A percentile compares a stretch with the other conserved stretches of the same genome.
These are phyloP conservation scores for Plagiodera versicolora DNA, from an alignment of 2,888 invertebrate genomes.

Conservation along the genomic window DNA sequence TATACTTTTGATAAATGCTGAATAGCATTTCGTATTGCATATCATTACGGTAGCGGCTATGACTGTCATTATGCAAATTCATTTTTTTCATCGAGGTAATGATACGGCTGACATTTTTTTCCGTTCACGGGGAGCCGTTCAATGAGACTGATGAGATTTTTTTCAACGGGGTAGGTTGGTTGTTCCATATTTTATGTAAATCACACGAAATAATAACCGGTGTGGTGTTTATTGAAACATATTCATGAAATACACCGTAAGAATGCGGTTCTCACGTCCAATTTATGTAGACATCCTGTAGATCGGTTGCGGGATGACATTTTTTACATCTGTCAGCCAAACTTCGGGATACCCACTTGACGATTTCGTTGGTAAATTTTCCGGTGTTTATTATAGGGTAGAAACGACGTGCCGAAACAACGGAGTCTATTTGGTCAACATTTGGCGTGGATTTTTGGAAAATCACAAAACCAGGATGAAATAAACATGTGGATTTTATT, in stretches of 20 bases:
- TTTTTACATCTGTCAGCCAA: constrained; percentile 9
- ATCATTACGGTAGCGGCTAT: constrained; percentile 21
- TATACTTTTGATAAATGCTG: constrained; percentile 17
- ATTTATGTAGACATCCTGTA: too few relatives aligned
- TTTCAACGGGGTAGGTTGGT: background rate
- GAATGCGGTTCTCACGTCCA: too few relatives aligned
- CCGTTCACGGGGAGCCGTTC: constrained; percentile 5
- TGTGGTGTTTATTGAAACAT: background rate
- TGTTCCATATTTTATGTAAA: background rate
- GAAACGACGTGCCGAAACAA: constrained; percentile 7
- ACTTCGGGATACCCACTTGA: constrained; percentile 8
- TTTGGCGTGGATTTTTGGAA: constrained; percentile 4
- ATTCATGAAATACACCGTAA: background rate
- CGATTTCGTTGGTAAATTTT: background rate
- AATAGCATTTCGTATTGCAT: constrained; percentile 16
- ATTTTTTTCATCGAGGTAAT: constrained; percentile 10
- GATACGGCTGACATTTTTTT: constrained; percentile 16
- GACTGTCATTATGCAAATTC: constrained; percentile 25
- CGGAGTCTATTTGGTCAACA: constrained; percentile 2
- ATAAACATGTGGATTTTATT: constrained; percentile 13
- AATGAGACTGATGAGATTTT: constrained; percentile 3
- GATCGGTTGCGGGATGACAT: background rate
- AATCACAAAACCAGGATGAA: background rate
- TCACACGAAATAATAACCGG: background rate
- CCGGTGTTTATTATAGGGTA: background rate